phyloP scores from a whole-genome alignment of 2,113 vertebrate genomes.

The Drymodes brunneopygia region DNA sequence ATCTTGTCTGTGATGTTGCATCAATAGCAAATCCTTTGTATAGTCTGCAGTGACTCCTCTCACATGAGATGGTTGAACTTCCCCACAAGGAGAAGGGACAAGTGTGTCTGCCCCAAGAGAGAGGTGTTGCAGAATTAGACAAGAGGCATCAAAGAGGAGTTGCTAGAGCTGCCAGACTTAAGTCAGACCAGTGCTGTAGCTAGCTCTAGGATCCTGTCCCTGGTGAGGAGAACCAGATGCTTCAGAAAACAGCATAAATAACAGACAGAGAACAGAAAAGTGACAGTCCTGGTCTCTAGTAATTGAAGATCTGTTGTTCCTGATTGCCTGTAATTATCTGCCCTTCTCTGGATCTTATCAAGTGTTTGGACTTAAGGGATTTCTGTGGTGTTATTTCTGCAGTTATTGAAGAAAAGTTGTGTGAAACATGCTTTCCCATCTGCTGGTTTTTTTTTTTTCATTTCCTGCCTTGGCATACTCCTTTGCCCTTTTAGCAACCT shows the following conservation, averaged over 20 bases:
- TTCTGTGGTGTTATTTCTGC: background rate
- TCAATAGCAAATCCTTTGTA: background rate
- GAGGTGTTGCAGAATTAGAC: background rate
- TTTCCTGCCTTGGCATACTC: background rate
- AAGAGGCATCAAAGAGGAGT: background rate
- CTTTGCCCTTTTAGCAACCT: background rate
- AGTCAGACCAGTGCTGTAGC: background rate
- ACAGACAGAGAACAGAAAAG: background rate
- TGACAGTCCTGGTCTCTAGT: background rate
- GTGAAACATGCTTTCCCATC: background rate
- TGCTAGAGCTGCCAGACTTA: background rate
- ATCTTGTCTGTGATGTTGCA: background rate
- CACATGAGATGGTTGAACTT: background rate
- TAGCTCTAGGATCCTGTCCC: background rate
- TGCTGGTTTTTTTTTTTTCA: rapidly evolving
- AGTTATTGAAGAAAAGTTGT: background rate
- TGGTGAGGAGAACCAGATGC: slow-evolving; percentile 9
- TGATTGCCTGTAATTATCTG: background rate
- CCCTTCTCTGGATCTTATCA: slow-evolving; percentile 2
- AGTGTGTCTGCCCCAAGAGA: background rate
- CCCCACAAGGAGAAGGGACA: background rate
- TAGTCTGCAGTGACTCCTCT: background rate
- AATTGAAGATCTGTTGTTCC: background rate
- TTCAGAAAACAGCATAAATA: background rate
- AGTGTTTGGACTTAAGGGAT: background rate